A percentile compares a stretch with the other conserved stretches of the same genome.
Evolutionary conservation across 2,113 vertebrate species (phyloP).

Genomic region (Forbesichthys agassizii): DNA sequence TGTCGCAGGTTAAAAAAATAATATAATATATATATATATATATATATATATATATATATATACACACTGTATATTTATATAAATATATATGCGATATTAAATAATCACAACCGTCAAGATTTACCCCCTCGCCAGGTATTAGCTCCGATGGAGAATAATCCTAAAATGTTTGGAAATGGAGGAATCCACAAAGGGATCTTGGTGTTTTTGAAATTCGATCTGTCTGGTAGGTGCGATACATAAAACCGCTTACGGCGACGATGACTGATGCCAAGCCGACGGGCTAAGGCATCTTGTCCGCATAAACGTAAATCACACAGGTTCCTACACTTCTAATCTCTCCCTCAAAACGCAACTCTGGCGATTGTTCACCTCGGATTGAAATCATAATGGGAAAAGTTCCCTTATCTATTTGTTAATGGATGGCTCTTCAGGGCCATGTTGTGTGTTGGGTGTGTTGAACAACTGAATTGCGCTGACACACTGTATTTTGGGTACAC

Average conservation of each 20-base stretch:
- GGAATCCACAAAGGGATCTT: slow-evolving; percentile 95
- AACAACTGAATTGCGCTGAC: no score
- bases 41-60: no score
- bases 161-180: slow-evolving; percentile 91
- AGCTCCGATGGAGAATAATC: slow-evolving; percentile 96
- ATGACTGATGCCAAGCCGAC: slow-evolving; percentile 28
- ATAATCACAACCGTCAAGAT: slow-evolving; percentile 99
- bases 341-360: no score
- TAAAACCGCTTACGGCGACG: slow-evolving; percentile 48
- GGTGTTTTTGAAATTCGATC: slow-evolving; percentile 90
- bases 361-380: no score
- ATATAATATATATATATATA: slow-evolving; percentile 79
- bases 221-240: slow-evolving; percentile 84
- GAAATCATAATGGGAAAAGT: no score
- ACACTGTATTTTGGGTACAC: no score
- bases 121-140: slow-evolving; percentile 99
- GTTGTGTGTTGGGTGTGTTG: no score
- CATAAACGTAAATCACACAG: neutral
- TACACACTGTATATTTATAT: no score
- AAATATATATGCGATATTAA: slow-evolving; percentile 97
- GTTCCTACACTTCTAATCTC: no score
- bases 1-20: slow-evolving; percentile 82
- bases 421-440: no score
- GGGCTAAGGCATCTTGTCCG: neutral
- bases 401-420: no score